Percentiles rank a stretch among this genome's conserved stretches.
These are phyloP conservation scores for Coendou prehensilis DNA, from an alignment of 2,797 vertebrate species.

Conservation along the genomic window DNA sequence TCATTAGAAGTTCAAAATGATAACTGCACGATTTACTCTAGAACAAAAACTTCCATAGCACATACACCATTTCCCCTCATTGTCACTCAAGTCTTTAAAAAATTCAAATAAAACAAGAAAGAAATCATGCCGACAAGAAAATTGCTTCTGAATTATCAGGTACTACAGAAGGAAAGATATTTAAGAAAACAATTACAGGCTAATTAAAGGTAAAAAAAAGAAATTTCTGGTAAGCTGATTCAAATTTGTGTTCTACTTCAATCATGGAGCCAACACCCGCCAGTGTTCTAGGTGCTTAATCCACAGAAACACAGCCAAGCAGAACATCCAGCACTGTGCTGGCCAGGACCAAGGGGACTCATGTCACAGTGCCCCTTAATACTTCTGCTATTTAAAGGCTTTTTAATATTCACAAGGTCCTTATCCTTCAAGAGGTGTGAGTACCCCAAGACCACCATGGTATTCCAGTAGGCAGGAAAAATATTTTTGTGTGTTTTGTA, in stretches of 20 bases:
- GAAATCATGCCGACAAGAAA: conserved; percentile 77
- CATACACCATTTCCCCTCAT: neutral
- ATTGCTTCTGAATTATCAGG: conserved; percentile 69
- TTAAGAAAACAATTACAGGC: conserved; percentile 69
- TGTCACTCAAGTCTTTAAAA: conserved; percentile 66
- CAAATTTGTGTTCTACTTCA: conserved; percentile 30
- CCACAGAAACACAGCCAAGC: neutral
- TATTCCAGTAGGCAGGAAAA: neutral
- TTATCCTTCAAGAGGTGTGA: neutral
- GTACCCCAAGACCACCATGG: neutral
- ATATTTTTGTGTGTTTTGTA: neutral
- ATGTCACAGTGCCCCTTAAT: neutral
- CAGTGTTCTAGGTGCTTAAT: neutral
- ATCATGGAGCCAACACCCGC: neutral
- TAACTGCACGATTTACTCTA: neutral
- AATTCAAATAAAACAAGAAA: conserved; percentile 54
- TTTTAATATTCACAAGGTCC: neutral
- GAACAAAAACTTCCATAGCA: conserved; percentile 7
- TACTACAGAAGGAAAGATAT: conserved; percentile 51
- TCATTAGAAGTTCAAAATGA: conserved; percentile 56
- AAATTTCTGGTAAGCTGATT: conserved; percentile 46
- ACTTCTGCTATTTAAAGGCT: neutral
- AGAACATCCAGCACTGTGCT: neutral
- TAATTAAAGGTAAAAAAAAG: conserved; percentile 70
- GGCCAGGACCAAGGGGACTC: neutral